phyloP scores from a whole-genome alignment of 1,140 invertebrate species.

The Micrasema minimum region DNA sequence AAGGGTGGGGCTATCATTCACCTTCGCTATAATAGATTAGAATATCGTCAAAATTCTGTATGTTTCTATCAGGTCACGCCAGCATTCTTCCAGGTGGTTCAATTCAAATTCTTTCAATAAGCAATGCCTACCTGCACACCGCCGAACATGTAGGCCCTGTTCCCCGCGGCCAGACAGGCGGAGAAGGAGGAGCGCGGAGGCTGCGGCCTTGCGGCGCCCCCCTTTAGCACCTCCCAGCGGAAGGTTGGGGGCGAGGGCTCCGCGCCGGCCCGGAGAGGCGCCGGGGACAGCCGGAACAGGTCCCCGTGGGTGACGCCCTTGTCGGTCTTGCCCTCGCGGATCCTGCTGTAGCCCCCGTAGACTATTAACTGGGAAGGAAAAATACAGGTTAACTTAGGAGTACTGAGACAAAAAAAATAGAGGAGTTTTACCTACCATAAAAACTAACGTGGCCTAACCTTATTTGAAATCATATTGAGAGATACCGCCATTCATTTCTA shows the following conservation, averaged over 20 bases:
- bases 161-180: constrained; percentile 62
- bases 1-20: too few species aligned
- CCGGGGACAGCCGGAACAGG: constrained; percentile 75
- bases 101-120: too few species aligned
- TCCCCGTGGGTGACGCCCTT: constrained; percentile 84
- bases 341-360: constrained; percentile 88
- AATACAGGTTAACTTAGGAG: constrained; percentile 5
- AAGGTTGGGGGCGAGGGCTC: background rate
- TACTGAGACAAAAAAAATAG: constrained; percentile 13
- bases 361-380: constrained; percentile 70
- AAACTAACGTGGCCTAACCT: too few species aligned
- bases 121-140: constrained; percentile 67
- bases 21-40: too few species aligned
- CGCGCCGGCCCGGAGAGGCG: constrained; percentile 52
- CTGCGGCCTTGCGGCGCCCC: constrained; percentile 37
- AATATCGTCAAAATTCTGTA: too few species aligned
- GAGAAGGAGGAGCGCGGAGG: constrained; percentile 47
- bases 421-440: too few species aligned
- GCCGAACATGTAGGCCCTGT: constrained; percentile 73
- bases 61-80: too few species aligned
- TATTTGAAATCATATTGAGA: too few species aligned
- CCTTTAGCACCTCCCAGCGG: constrained; percentile 49
- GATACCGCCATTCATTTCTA: constrained; percentile 9
- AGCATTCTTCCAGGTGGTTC: too few species aligned
- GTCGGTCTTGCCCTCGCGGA: constrained; percentile 82